Percentiles rank a stretch among this genome's conserved stretches.
Conservation (phyloP, 2,797 vertebrate genomes). For the Chaetophractus vellerosus region DNA sequence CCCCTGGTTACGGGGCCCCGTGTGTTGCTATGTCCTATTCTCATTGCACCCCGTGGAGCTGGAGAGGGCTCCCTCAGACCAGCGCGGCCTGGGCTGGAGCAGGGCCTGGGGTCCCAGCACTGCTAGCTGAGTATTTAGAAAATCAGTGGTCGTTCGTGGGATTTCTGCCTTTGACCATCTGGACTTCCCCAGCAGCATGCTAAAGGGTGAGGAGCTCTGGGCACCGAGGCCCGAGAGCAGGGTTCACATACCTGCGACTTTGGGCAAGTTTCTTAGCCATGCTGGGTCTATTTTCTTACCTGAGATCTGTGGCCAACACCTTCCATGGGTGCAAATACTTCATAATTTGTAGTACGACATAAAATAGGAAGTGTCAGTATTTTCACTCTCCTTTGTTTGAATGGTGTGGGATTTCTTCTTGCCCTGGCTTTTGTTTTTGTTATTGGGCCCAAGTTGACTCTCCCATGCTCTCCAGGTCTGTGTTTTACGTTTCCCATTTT, state of each 20-base stretch:
- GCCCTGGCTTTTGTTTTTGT: not conserved
- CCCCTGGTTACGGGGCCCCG: not conserved
- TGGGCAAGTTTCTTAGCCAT: not conserved
- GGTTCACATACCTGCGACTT: not conserved
- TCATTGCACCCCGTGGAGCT: accelerated
- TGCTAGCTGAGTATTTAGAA: not conserved
- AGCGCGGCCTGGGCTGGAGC: not conserved
- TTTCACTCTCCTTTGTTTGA: not conserved
- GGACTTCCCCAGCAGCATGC: not conserved
- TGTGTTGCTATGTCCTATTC: not conserved
- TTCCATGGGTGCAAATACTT: not conserved
- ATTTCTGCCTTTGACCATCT: not conserved
- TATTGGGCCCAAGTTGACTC: not conserved
- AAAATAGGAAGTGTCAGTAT: not conserved
- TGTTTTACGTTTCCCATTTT: not conserved
- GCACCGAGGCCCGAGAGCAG: not conserved
- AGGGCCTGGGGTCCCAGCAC: not conserved
- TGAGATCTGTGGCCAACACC: not conserved
- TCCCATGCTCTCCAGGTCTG: not conserved
- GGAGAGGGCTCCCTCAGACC: not conserved
- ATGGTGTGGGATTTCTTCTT: not conserved
- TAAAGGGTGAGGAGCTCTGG: not conserved
- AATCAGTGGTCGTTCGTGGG: not conserved
- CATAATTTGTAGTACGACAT: not conserved
- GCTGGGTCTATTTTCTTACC: not conserved